Conservation (phyloP, 2,113 vertebrate species). For the Lophius piscatorius region DNA sequence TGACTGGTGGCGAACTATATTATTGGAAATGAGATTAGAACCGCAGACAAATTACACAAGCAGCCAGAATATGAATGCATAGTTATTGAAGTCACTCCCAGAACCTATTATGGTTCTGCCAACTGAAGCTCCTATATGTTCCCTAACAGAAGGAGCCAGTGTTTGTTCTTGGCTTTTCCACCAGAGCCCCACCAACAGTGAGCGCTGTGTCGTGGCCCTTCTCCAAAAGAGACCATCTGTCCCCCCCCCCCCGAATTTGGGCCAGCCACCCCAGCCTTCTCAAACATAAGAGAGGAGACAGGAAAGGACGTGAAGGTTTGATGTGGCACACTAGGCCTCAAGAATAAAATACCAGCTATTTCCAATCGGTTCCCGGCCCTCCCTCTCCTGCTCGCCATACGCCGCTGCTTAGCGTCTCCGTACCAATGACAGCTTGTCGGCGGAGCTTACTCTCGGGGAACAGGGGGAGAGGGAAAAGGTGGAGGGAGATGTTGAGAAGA, state of each 20-base stretch:
- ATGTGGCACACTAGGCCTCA: slow-evolving; percentile 69
- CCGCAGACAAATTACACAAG: too few relatives aligned
- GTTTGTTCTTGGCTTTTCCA: slow-evolving; percentile 71
- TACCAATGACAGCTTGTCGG: slow-evolving; percentile 51
- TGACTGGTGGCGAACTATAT: too few relatives aligned
- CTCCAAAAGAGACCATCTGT: slow-evolving; percentile 80
- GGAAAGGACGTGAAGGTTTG: slow-evolving; percentile 52
- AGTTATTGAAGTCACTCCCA: slow-evolving; percentile 31
- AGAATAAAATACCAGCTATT: slow-evolving; percentile 70
- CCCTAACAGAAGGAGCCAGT: slow-evolving; percentile 69
- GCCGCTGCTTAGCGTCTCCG: slow-evolving; percentile 43
- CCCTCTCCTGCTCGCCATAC: slow-evolving; percentile 34
- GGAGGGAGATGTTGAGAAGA: slow-evolving; percentile 33
- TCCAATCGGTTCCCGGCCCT: slow-evolving; percentile 57
- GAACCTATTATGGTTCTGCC: slow-evolving; percentile 22
- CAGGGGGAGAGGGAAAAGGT: slow-evolving; percentile 4
- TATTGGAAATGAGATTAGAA: too few relatives aligned
- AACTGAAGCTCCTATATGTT: slow-evolving; percentile 45
- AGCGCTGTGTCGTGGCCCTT: slow-evolving; percentile 63
- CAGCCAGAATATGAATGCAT: too few relatives aligned
- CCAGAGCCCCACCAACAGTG: slow-evolving; percentile 59
- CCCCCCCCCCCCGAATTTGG: slow-evolving; percentile 53
- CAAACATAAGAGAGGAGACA: slow-evolving; percentile 31
- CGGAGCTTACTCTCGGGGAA: slow-evolving; percentile 20
- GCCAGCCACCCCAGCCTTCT: slow-evolving; percentile 40